These are phyloP conservation scores for Hippocampus mohnikei DNA, from an alignment of 2,113 vertebrate genomes.

Conservation along the genomic window DNA sequence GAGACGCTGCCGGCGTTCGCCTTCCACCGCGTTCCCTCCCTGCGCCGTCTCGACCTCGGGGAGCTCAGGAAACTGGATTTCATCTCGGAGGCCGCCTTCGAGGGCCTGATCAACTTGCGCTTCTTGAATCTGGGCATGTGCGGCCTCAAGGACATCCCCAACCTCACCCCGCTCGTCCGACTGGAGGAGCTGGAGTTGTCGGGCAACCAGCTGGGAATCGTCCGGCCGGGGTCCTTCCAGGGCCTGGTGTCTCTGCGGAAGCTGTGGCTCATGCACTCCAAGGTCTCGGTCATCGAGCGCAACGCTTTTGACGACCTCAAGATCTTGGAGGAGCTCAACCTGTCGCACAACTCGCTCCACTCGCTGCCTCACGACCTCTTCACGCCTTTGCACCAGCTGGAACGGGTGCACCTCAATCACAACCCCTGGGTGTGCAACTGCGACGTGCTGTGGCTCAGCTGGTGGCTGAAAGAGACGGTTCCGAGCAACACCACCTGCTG, in stretches of 20 bases:
- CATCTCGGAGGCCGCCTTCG: conserved; percentile 94
- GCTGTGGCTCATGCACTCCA: conserved; percentile 95
- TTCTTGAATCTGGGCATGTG: conserved; percentile 98
- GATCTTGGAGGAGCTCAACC: conserved; percentile 90
- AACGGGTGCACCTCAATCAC: conserved; percentile 93
- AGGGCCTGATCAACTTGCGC: conserved; percentile 89
- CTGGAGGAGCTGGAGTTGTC: conserved; percentile 92
- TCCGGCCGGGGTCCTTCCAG: conserved; percentile 90
- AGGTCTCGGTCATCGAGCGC: conserved; percentile 87
- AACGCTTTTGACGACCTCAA: conserved; percentile 98
- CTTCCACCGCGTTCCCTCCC: conserved; percentile 93
- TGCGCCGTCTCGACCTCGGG: conserved; percentile 87
- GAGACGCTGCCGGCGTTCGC: conserved; percentile 92
- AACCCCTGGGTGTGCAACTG: conserved; percentile 98
- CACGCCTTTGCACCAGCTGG: conserved; percentile 88
- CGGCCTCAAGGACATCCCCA: conserved; percentile 93
- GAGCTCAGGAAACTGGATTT: conserved; percentile 91
- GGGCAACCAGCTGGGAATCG: conserved; percentile 86
- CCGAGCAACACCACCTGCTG: conserved; percentile 96
- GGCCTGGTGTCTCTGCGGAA: conserved; percentile 87
- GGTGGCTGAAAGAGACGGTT: conserved; percentile 97
- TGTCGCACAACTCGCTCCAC: conserved; percentile 93
- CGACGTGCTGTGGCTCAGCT: conserved; percentile 94
- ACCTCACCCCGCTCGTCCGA: conserved; percentile 84
- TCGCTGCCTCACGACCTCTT: conserved; percentile 96